Conservation (phyloP, 2,888 invertebrate genomes). For the Hylaea fasciaria region DNA sequence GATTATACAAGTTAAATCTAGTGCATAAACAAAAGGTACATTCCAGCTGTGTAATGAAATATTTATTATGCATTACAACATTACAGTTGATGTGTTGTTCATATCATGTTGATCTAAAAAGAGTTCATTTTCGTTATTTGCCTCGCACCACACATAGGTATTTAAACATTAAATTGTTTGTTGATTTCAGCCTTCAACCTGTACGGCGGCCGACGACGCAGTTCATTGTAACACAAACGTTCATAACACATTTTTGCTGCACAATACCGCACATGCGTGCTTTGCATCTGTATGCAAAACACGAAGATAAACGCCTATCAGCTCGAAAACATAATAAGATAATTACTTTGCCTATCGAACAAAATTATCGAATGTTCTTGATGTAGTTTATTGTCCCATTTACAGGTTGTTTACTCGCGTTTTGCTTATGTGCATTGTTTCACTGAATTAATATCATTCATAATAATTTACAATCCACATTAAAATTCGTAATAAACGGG, state of each 20-base stretch:
- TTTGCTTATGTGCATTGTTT: slow-evolving; percentile 57
- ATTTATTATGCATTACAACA: slow-evolving; percentile 7
- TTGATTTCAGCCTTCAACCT: slow-evolving; percentile 44
- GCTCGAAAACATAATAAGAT: slow-evolving; percentile 71
- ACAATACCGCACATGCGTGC: slow-evolving; percentile 43
- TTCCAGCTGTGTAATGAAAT: slow-evolving; percentile 19
- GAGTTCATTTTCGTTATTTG: slow-evolving; percentile 21
- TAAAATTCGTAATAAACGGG: slow-evolving; percentile 42
- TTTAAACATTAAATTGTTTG: slow-evolving; percentile 26
- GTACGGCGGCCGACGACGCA: slow-evolving; percentile 44
- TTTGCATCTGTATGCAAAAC: slow-evolving; percentile 63
- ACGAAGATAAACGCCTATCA: slow-evolving; percentile 61
- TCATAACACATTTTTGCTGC: slow-evolving; percentile 47
- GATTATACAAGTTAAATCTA: no score
- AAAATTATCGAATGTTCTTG: slow-evolving; percentile 73
- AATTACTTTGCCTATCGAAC: slow-evolving; percentile 70
- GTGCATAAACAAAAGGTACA: not conserved
- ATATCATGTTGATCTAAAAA: slow-evolving; percentile 20
- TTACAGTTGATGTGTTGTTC: not conserved
- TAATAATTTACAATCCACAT: slow-evolving; percentile 50
- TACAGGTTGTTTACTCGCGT: slow-evolving; percentile 75
- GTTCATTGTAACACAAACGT: slow-evolving; percentile 41
- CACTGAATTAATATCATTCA: slow-evolving; percentile 58
- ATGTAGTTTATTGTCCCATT: slow-evolving; percentile 78
- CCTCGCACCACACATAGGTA: slow-evolving; percentile 1